Base-by-base conservation (phyloP, 2,888 invertebrate species). In the Coleophora deauratella region DNA sequence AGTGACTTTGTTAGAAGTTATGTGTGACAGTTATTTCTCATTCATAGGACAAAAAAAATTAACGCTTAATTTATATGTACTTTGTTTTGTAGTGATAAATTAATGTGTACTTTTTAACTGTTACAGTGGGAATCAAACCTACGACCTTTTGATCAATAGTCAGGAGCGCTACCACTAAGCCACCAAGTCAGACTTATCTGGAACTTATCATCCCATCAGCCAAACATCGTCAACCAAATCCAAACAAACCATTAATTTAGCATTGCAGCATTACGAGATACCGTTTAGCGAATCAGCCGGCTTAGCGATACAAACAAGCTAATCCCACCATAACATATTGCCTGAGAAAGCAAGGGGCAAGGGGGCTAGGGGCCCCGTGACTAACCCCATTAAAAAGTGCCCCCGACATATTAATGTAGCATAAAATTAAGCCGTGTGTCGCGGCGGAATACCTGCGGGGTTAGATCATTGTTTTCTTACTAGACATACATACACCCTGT, bases 301-400 rank as follows among this genome's bases (percentile, higher is more conserved):
- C 62, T 66, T 57, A 64, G 59, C 60, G 59, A 54, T 61, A 65
- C 62, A 21, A 21, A 71, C 55, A 52, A 59, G 56, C 59, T 62
- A 65, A 62, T 57, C 52, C 55, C 55, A 55, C 62, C 71, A 51
- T 66, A 74, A 73, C 76, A 72, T 75, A 75, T 72, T 72, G 72
- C 63, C 73, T 62, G 67, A 69, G 70, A 70, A 66, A 56, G 54
- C 58, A 47, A 51, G 51, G 65, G 71, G 72, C 67, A 51, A 51
- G 65, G 71, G 72, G 67, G 63, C 59, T 59, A 46, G 49, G 61
- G 59, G 68, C 63, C 69, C 68, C 80, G 79, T 81, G 78, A 74
- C 82, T 79, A 82, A 82, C 79, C 77, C 77, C 70, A 80, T 81
- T 80, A 82, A 80, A 82, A 80, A 79, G 71, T 76, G 76, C 72